Percentiles rank a stretch among this genome's conserved stretches.
Conservation (phyloP, 64 coral and sea anemone genomes). For the Montipora foliosa region DNA sequence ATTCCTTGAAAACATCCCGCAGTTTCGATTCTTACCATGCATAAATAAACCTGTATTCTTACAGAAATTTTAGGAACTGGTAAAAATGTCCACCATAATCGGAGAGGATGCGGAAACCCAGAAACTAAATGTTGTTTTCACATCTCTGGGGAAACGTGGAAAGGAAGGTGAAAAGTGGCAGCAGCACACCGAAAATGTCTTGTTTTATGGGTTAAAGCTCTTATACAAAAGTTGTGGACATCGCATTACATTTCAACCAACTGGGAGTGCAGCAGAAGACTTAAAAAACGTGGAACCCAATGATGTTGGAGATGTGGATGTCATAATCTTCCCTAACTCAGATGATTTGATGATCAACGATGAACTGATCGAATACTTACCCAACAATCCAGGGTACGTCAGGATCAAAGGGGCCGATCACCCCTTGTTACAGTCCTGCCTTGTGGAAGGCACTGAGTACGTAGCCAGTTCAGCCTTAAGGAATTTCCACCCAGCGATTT, state of each 20-base stretch:
- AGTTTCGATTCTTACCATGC: too few species aligned
- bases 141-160: not conserved
- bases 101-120: not conserved
- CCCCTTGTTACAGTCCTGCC: conserved; percentile 71
- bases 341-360: conserved; percentile 11
- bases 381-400: conserved; percentile 43
- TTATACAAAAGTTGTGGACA: not conserved
- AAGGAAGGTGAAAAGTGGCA: not conserved
- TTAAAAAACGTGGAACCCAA: not conserved
- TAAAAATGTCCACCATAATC: not conserved
- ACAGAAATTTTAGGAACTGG: too few species aligned
- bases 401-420: conserved; percentile 65
- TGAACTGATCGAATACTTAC: conserved; percentile 43
- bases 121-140: not conserved
- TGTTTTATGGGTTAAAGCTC: too few species aligned
- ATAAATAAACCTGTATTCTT: too few species aligned
- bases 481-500: conserved; percentile 62
- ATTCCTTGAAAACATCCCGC: too few species aligned
- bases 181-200: not conserved
- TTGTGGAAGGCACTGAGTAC: conserved; percentile 66
- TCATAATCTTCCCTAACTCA: conserved; percentile 14
- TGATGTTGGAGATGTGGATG: conserved; percentile 55
- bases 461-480: conserved; percentile 66
- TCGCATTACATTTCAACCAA: not conserved
- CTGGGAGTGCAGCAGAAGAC: conserved; percentile 49